Evolutionary conservation across 2,797 vertebrate genomes (phyloP), one percentile per base, ranked within the genome.

Genomic region (Acanthurus lineatus): DNA sequence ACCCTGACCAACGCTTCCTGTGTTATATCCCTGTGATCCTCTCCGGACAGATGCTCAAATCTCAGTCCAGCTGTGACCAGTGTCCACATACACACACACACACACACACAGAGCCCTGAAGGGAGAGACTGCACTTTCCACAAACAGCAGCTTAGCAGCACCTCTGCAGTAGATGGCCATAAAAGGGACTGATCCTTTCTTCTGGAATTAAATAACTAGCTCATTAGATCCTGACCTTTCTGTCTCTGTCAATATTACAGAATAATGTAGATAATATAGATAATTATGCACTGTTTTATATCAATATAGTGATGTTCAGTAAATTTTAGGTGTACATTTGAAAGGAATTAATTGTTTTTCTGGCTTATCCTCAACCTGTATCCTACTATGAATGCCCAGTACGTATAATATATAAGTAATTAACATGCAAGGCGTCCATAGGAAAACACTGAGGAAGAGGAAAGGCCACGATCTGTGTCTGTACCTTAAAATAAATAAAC

Each of bases 71-170:
- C 63, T 79, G 59, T 82, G 60, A 75, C 73, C 47, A 47, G 65
- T 0, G 25, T 60, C 57, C 42, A 73, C 48, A 72, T 16, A n/a
- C 28, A 32, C 48, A 72, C 47, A n/a, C 28, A 32, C 28, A 32
- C 28, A 32, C 28, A 32, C 28, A 32, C 28, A 32, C 28, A 32
- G 28, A 7, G 14, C 60, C 57, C 4, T 0, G 54, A 59, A 28
- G 35, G 40, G 57, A 67, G 57, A 48, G 17, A 63, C 25, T 61
- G 52, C 19, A 51, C 16, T 83, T 70, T 83, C 51, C 20, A 79
- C 79, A 51, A 82, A 73, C 63, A 71, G 48, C 19, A 73, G 76
- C 78, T 76, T 48, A 73, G 82, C 49, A 58, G 60, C 70, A 28
- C 52, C 25, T 47, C 56, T 6, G 32, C 42, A n/a, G 60, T 42